Percentiles rank a stretch among this genome's conserved stretches.
Conservation (phyloP, 2,888 invertebrate genomes). For the Eristalinus sepulchralis region DNA sequence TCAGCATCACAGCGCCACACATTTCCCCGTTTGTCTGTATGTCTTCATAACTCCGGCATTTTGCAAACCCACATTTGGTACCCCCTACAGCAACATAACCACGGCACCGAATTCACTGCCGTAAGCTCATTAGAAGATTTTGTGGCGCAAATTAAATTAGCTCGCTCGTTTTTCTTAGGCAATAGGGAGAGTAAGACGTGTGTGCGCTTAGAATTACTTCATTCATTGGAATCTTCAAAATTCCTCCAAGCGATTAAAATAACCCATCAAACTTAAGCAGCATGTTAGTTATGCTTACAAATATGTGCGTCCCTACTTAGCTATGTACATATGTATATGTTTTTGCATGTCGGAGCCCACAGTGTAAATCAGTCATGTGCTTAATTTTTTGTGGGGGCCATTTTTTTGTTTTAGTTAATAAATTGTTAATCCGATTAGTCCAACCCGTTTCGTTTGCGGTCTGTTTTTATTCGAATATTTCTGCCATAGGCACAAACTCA, state of each 20-base stretch:
- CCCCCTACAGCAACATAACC: not conserved
- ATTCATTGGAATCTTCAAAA: constrained; percentile 13
- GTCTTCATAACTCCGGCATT: not conserved
- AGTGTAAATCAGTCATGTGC: not conserved
- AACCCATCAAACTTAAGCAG: not conserved
- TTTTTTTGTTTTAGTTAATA: constrained; percentile 18
- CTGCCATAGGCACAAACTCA: not conserved
- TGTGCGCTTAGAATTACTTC: constrained; percentile 8
- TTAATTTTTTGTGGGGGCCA: not conserved
- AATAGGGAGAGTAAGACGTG: constrained; percentile 17
- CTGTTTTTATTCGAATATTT: not conserved
- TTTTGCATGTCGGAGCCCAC: not conserved
- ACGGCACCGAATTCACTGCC: not conserved
- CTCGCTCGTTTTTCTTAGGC: constrained; percentile 2
- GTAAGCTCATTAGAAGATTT: constrained; percentile 33
- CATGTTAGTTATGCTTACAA: not conserved
- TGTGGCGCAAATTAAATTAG: constrained; percentile 53
- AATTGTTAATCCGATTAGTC: constrained; percentile 40
- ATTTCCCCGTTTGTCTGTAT: not conserved
- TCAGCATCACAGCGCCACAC: not conserved
- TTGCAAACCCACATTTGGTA: not conserved
- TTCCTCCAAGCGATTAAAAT: constrained; percentile 6
- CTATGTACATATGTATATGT: not conserved
- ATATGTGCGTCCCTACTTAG: too few relatives aligned
- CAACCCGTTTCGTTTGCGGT: not conserved